Evolutionary conservation across 2,888 invertebrate species (phyloP).

Genomic region (Acanthoscelides obtectus): DNA sequence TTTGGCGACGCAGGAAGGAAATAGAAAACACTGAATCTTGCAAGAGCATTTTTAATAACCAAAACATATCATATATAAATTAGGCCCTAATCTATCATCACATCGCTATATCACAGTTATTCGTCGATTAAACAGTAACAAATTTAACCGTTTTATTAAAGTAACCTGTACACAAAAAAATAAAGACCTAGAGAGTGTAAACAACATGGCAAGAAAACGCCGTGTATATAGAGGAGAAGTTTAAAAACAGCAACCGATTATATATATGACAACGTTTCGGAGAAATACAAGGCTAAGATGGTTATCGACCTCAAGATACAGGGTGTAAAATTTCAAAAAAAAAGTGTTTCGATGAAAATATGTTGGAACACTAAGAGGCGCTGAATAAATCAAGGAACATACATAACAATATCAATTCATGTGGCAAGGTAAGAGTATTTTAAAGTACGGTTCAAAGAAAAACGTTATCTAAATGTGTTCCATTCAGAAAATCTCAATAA

Average conservation of each 20-base stretch:
- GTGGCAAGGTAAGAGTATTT: neutral
- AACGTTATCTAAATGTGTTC: no score
- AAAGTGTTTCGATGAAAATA: no score
- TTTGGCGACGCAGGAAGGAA: no score
- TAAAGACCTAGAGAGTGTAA: neutral
- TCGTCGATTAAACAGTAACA: neutral
- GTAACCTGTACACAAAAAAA: neutral
- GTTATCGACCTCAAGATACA: no score
- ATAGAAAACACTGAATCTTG: neutral
- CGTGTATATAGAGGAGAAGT: neutral
- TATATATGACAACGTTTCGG: no score
- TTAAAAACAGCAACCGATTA: no score
- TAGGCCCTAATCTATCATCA: neutral
- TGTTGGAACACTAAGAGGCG: no score
- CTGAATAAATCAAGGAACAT: no score
- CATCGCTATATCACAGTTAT: neutral
- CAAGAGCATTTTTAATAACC: neutral
- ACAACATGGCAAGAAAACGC: neutral
- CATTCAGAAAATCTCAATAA: no score
- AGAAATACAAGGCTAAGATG: no score
- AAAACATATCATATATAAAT: neutral
- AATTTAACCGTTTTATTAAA: neutral
- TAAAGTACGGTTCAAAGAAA: neutral
- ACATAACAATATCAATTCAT: neutral
- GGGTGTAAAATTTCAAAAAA: no score